Evolutionary conservation across 1,140 invertebrate species (phyloP).

Genomic region (Drosophila jambulina): DNA sequence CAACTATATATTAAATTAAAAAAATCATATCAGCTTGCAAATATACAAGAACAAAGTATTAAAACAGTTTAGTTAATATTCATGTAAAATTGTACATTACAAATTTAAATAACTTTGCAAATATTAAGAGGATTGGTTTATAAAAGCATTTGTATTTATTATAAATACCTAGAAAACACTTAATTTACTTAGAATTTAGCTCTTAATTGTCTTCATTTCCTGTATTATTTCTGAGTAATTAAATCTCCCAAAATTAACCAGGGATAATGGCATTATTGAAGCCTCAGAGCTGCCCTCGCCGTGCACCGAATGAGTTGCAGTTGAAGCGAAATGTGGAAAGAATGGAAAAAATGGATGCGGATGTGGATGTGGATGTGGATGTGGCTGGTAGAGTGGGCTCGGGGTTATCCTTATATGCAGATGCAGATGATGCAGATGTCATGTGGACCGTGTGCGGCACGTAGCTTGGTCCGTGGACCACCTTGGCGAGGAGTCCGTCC

Average conservation of each 20-base stretch:
- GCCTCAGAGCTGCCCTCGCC: slow-evolving; percentile 12
- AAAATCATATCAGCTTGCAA: too few species aligned
- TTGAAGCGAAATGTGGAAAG: slow-evolving; percentile 47
- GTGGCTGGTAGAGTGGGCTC: slow-evolving; percentile 5
- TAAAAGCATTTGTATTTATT: neutral
- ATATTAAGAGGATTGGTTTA: too few species aligned
- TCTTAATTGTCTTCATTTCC: neutral
- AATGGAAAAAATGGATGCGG: slow-evolving; percentile 35
- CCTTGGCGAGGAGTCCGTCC: slow-evolving; percentile 31
- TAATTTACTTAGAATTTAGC: neutral
- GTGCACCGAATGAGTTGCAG: slow-evolving; percentile 48
- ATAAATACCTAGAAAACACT: neutral
- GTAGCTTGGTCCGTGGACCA: slow-evolving; percentile 49
- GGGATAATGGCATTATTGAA: neutral
- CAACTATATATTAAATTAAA: too few species aligned
- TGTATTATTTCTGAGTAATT: neutral
- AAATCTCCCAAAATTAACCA: neutral
- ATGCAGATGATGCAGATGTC: slow-evolving; percentile 54
- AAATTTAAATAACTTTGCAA: too few species aligned
- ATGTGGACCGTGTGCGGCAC: slow-evolving; percentile 71
- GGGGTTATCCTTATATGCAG: slow-evolving; percentile 17
- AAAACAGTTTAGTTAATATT: too few species aligned
- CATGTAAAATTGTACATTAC: too few species aligned
- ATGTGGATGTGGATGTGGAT: neutral
- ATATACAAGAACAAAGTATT: too few species aligned